Evolutionary conservation across 2,888 invertebrate species (phyloP), one percentile per base, ranked within the genome.

Genomic region (Arctia plantaginis): DNA sequence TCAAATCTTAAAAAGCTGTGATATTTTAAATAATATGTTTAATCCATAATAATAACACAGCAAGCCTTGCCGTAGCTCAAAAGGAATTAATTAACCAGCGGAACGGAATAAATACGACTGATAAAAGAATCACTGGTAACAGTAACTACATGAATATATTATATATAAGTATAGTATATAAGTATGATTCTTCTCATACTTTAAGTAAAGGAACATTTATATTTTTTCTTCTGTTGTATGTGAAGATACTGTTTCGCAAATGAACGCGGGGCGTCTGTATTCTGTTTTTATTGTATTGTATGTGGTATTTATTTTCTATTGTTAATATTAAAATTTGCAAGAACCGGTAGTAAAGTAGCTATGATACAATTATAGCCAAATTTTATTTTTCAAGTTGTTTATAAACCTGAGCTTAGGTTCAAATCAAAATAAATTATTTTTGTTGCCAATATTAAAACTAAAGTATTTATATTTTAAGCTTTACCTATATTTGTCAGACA

Each of bases 231-330:
- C 66, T 59, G 65, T 64, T 73, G 68, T 72, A 55, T 73, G 59
- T 75, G 66, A 77, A 76, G 75, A 79, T 75, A 68, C 71, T 73
- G 75, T 76, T 68, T 71, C 68, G 44, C 70, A 77, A 78, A 77
- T 77, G 74, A 76, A 74, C 67, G 51, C 33, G 39, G n/a, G 44
- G 33, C 74, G 72, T 70, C 78, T 80, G 72, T 75, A 71, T 77
- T 79, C 69, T 78, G 75, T 69, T 70, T 78, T 81, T 75, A 77
- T 77, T 74, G 76, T 67, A 76, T 83, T 85, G 79, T 84, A n/a
- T n/a, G n/a, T n/a, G n/a, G n/a, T n/a, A n/a, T n/a, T n/a, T n/a
- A n/a, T 77, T 78, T 70, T 74, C 30, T 73, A 30, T 79, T 73
- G 74, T 78, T 77, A 75, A 66, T 75, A 35, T 35, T 47, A 74